phyloP scores from a whole-genome alignment of 2,797 vertebrate species.

The Adrianichthys oophorus region DNA sequence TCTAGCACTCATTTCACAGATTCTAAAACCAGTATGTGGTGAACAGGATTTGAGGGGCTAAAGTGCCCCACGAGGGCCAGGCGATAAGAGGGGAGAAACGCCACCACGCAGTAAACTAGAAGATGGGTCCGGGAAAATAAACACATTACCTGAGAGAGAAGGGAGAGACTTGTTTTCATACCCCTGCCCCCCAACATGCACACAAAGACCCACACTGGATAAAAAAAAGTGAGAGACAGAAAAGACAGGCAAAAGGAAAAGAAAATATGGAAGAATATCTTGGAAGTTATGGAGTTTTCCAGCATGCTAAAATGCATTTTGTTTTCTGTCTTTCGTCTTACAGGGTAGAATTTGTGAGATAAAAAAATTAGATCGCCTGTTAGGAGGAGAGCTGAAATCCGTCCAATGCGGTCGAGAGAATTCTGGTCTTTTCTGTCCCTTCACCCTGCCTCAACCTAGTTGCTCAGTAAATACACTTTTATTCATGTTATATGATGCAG shows the following conservation, averaged over 20 bases:
- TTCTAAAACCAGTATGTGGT: conserved; percentile 85
- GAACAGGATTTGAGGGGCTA: conserved; percentile 86
- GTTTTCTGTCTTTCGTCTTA: conserved; percentile 40
- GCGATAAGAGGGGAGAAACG: conserved; percentile 82
- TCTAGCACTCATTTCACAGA: conserved; percentile 84
- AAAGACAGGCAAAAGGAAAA: neutral
- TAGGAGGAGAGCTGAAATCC: conserved; percentile 54
- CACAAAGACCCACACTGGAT: conserved; percentile 41
- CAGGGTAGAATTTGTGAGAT: conserved; percentile 52
- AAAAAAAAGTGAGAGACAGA: conserved; percentile 13
- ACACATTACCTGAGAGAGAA: conserved; percentile 79
- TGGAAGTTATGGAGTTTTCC: conserved; percentile 42
- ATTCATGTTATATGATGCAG: conserved; percentile 63
- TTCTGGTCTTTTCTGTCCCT: conserved; percentile 47
- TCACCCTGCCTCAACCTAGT: conserved; percentile 39
- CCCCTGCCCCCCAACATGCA: conserved; percentile 50
- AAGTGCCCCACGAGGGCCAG: conserved; percentile 82
- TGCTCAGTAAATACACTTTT: conserved; percentile 60
- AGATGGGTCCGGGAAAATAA: conserved; percentile 79
- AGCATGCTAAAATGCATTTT: conserved; percentile 49
- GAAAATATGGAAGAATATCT: conserved; percentile 27
- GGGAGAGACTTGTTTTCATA: conserved; percentile 70
- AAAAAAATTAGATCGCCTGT: conserved; percentile 63
- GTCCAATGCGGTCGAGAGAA: conserved; percentile 53
- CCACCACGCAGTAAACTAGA: conserved; percentile 76